These are phyloP conservation scores for Micromesistius poutassou DNA, from an alignment of 2,797 vertebrate genomes.

Conservation along the genomic window DNA sequence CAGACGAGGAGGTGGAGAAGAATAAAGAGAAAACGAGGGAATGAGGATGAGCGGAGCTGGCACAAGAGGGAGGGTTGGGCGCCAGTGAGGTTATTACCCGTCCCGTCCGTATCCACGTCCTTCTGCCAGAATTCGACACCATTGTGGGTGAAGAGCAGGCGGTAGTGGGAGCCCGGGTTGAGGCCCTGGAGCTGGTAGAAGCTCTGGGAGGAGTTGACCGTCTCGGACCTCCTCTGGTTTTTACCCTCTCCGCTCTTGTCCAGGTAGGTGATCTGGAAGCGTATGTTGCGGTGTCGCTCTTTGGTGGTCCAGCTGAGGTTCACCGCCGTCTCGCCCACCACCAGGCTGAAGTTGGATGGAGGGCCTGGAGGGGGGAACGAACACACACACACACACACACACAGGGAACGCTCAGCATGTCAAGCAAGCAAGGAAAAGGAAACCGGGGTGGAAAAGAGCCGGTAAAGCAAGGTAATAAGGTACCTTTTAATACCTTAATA, in stretches of 20 bases:
- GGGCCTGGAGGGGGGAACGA: slow-evolving; percentile 51
- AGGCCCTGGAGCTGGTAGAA: slow-evolving; percentile 80
- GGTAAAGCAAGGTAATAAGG: too few relatives aligned
- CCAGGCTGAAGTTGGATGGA: slow-evolving; percentile 70
- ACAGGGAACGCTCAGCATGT: slow-evolving; percentile 9
- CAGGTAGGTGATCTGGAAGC: slow-evolving; percentile 76
- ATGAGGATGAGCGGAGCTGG: background rate
- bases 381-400: slow-evolving; percentile 25
- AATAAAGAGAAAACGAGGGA: slow-evolving; percentile 25
- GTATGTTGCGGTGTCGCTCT: slow-evolving; percentile 77
- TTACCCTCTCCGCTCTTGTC: slow-evolving; percentile 68
- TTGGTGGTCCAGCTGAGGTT: slow-evolving; percentile 79
- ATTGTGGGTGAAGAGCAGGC: slow-evolving; percentile 65
- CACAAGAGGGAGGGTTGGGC: slow-evolving; percentile 35
- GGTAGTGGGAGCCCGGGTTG: slow-evolving; percentile 78
- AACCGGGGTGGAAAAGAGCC: too few relatives aligned
- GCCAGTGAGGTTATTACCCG: slow-evolving; percentile 59
- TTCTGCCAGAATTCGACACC: slow-evolving; percentile 70
- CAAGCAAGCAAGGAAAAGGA: background rate
- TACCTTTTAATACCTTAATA: background rate
- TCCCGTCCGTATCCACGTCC: slow-evolving; percentile 73
- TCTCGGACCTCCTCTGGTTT: slow-evolving; percentile 65
- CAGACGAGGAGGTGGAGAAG: slow-evolving; percentile 41
- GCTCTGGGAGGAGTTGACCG: slow-evolving; percentile 77
- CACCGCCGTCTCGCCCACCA: slow-evolving; percentile 70